Evolutionary conservation across 2,113 vertebrate species (phyloP).

Genomic region (Siniperca knerii): DNA sequence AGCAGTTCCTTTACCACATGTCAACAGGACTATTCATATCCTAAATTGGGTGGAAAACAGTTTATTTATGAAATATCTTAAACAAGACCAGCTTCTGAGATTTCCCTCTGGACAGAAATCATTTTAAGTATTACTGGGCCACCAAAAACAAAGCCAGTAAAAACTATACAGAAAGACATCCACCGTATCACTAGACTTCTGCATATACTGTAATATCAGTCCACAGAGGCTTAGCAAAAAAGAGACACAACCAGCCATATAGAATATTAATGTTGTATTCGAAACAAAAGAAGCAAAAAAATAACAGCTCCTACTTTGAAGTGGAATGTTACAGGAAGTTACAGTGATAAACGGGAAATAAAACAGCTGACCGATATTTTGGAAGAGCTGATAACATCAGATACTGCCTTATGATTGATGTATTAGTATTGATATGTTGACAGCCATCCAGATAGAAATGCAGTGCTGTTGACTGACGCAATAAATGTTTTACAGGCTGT

Average conservation of each 20-base stretch:
- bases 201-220: not conserved
- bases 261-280: conserved; percentile 38
- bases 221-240: not conserved
- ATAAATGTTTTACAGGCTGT: not conserved
- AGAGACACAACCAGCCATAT: not conserved
- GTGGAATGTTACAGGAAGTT: conserved; percentile 36
- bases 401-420: not conserved
- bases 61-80: conserved; percentile 45
- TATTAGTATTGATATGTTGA: not conserved
- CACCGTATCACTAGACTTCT: not conserved
- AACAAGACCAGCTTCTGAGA: conserved; percentile 11
- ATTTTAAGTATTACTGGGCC: not conserved
- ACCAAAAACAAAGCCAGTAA: not conserved
- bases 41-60: conserved; percentile 12
- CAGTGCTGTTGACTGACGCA: not conserved
- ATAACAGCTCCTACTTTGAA: not conserved
- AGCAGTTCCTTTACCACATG: not conserved
- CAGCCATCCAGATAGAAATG: not conserved
- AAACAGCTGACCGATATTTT: not conserved
- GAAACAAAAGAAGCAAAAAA: conserved; percentile 33
- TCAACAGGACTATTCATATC: not conserved
- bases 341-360: not conserved
- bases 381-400: not conserved
- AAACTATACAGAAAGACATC: not conserved
- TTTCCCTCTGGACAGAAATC: not conserved